Evolutionary conservation across 2,113 vertebrate genomes (phyloP).

Genomic region (Cebus imitator): DNA sequence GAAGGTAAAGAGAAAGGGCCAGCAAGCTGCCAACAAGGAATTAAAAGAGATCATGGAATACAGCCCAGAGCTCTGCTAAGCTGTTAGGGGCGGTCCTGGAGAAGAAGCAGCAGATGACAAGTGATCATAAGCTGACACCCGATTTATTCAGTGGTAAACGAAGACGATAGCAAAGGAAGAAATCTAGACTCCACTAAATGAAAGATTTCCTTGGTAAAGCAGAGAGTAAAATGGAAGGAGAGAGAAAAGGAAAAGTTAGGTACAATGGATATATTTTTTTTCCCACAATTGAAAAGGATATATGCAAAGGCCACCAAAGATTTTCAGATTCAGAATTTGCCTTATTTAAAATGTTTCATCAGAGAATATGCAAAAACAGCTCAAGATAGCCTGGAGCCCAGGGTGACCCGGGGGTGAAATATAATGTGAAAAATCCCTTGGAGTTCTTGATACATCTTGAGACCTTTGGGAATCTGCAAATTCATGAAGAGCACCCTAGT

Average conservation of each 20-base stretch:
- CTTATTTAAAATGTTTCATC: not conserved
- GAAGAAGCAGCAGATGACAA: not conserved
- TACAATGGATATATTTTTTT: not conserved
- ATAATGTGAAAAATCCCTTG: not conserved
- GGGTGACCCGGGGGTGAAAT: not conserved
- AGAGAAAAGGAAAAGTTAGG: not conserved
- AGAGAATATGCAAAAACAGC: not conserved
- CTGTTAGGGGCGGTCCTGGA: not conserved
- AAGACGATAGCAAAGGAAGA: slow-evolving; percentile 11
- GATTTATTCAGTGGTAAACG: slow-evolving; percentile 12
- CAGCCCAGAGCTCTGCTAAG: slow-evolving; percentile 39
- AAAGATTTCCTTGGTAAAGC: not conserved
- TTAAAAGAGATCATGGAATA: slow-evolving; percentile 59
- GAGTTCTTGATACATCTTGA: not conserved
- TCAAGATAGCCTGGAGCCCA: not conserved
- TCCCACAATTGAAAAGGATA: not conserved
- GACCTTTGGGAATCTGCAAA: not conserved
- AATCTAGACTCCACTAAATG: not conserved
- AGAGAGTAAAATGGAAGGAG: not conserved
- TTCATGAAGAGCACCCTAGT: not conserved
- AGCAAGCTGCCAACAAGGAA: slow-evolving; percentile 54
- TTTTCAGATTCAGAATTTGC: not conserved
- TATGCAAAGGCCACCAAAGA: not conserved
- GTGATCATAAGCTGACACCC: not conserved
- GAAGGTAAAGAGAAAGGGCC: slow-evolving; percentile 4